phyloP scores from a whole-genome alignment of 2,113 vertebrate species.

The Cyprinodon variegatus region DNA sequence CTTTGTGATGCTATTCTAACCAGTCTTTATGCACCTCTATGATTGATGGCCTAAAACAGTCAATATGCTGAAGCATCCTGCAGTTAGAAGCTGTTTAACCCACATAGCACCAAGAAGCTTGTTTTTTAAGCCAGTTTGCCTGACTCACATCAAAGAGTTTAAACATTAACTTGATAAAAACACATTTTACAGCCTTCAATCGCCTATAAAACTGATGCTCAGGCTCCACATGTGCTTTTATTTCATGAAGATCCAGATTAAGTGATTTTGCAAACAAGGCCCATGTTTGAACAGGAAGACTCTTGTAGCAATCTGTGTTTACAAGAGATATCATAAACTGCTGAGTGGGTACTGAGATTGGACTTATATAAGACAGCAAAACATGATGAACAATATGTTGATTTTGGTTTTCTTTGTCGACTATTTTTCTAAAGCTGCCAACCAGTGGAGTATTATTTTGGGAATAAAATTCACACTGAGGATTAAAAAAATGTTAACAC shows the following conservation, averaged over 20 bases:
- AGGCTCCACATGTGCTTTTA: constrained; percentile 23
- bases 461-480: background rate
- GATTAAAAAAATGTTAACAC: background rate
- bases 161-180: constrained; percentile 42
- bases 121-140: constrained; percentile 12
- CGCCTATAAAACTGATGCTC: constrained; percentile 46
- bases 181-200: constrained; percentile 49
- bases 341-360: constrained; percentile 29
- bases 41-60: too few relatives aligned
- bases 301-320: constrained; percentile 61
- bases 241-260: constrained; percentile 52
- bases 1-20: too few relatives aligned
- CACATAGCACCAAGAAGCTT: background rate
- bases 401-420: background rate
- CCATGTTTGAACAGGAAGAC: constrained; percentile 58
- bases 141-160: constrained; percentile 30
- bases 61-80: background rate
- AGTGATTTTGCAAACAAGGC: constrained; percentile 60
- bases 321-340: constrained; percentile 52
- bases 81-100: background rate
- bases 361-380: constrained; percentile 9
- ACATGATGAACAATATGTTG: background rate
- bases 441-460: background rate
- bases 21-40: too few relatives aligned
- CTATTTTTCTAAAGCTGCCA: background rate